phyloP scores from a whole-genome alignment of 1,140 invertebrate genomes.

The Lucilia cuprina region DNA sequence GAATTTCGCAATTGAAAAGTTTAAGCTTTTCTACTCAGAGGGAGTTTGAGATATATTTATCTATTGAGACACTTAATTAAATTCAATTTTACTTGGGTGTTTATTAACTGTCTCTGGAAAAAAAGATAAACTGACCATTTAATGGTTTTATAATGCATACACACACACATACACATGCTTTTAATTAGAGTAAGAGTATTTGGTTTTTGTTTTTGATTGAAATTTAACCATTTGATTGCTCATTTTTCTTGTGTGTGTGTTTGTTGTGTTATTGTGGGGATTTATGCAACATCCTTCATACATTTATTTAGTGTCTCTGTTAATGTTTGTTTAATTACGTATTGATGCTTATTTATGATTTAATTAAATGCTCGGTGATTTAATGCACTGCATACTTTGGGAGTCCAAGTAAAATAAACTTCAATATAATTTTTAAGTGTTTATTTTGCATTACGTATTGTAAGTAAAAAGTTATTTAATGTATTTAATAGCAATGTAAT shows the following conservation, averaged over 20 bases:
- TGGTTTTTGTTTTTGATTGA: conserved; percentile 11
- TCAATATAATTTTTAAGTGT: conserved; percentile 7
- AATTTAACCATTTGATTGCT: conserved; percentile 24
- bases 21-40: not conserved
- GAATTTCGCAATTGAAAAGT: not conserved
- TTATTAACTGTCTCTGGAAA: conserved; percentile 20
- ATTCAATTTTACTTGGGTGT: conserved; percentile 31
- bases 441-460: conserved; percentile 16
- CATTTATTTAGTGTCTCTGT: conserved; percentile 12
- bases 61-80: conserved; percentile 31
- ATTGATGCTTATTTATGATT: conserved; percentile 41
- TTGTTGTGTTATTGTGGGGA: not conserved
- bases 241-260: not conserved
- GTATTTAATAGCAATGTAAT: not conserved
- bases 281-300: conserved; percentile 1
- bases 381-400: not conserved
- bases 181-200: not conserved
- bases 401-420: not conserved
- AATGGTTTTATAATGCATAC: not conserved
- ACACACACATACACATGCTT: not conserved
- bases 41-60: not conserved
- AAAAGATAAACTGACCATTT: conserved; percentile 6
- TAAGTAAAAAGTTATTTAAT: not conserved
- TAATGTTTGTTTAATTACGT: conserved; percentile 41
- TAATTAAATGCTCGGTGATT: conserved; percentile 37